Conservation (phyloP, 1,140 invertebrate species). For the Drosophila pseudoananassae region DNA sequence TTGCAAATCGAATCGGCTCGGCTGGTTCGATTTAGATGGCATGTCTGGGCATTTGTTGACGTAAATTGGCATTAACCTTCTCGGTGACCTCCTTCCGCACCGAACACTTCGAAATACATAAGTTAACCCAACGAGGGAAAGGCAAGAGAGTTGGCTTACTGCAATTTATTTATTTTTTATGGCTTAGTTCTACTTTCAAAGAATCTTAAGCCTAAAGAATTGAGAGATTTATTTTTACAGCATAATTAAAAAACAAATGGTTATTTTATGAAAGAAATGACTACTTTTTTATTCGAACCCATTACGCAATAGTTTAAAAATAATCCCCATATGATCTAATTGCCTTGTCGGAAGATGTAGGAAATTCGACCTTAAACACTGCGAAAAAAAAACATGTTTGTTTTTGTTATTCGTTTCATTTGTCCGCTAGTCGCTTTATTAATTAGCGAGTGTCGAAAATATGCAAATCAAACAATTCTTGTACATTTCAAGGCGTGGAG, state of each 20-base stretch:
- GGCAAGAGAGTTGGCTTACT: conserved; percentile 28
- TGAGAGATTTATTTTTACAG: neutral
- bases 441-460: conserved; percentile 80
- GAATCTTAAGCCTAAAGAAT: conserved; percentile 7
- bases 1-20: conserved; percentile 36
- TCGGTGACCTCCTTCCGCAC: conserved; percentile 63
- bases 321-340: conserved; percentile 44
- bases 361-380: conserved; percentile 37
- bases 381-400: conserved; percentile 13
- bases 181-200: conserved; percentile 26
- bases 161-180: conserved; percentile 41
- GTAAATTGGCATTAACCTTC: conserved; percentile 77
- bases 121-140: conserved; percentile 26
- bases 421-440: conserved; percentile 55
- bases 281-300: neutral
- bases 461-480: conserved; percentile 68
- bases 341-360: conserved; percentile 40
- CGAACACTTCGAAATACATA: conserved; percentile 18
- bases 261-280: no score
- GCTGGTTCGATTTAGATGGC: conserved; percentile 52
- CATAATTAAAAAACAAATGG: neutral
- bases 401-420: conserved; percentile 32
- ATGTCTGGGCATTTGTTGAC: conserved; percentile 67
- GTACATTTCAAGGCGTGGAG: conserved; percentile 18
- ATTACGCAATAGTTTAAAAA: conserved; percentile 23